A percentile compares a stretch with the other conserved stretches of the same genome.
phyloP scores from a whole-genome alignment of 2,797 vertebrate genomes.

The Eremophila alpestris region DNA sequence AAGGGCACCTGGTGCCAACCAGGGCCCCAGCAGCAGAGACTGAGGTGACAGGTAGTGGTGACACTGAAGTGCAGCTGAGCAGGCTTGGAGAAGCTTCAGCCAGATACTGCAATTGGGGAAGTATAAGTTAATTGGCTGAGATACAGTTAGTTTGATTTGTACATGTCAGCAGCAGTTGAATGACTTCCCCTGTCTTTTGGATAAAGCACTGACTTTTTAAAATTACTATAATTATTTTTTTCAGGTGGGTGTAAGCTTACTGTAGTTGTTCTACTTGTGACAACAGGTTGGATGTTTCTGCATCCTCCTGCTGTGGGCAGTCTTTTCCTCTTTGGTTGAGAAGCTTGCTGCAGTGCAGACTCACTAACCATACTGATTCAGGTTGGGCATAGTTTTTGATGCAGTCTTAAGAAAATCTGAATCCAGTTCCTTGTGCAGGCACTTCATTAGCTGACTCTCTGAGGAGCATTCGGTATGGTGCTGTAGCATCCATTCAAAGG shows the following conservation, averaged over 20 bases:
- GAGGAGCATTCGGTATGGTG: background rate
- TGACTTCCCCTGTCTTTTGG: background rate
- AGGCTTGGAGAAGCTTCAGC: background rate
- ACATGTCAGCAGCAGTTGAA: background rate
- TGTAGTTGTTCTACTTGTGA: background rate
- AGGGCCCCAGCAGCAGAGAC: background rate
- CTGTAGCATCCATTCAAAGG: background rate
- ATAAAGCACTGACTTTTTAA: background rate
- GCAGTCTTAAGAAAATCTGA: background rate
- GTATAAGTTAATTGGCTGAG: background rate
- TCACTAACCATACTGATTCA: background rate
- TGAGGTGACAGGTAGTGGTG: too few species aligned
- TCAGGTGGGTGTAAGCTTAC: background rate
- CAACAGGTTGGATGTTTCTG: background rate
- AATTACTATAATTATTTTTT: background rate
- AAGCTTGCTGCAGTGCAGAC: background rate
- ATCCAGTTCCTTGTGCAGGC: background rate
- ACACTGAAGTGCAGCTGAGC: background rate
- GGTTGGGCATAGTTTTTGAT: background rate
- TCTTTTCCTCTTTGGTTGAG: background rate
- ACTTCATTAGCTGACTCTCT: background rate
- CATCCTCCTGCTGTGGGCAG: background rate
- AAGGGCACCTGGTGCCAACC: background rate
- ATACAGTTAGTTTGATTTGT: background rate
- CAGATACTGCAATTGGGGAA: background rate